These are phyloP conservation scores for Drosophila sordidula DNA, from an alignment of 2,888 invertebrate species.

Conservation along the genomic window DNA sequence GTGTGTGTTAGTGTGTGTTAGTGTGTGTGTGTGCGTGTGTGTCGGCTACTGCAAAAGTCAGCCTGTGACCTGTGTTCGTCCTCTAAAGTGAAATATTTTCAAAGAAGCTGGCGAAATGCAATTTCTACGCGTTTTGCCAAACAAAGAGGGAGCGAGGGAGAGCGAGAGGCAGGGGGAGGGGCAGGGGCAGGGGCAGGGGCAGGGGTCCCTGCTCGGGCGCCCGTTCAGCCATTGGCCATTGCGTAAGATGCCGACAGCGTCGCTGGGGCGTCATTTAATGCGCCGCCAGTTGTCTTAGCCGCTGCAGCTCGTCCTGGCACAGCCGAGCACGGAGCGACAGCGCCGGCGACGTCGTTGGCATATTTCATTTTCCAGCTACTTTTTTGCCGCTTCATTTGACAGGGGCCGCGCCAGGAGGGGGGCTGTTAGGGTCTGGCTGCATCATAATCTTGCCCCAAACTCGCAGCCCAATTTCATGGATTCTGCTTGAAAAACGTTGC, in stretches of 20 bases:
- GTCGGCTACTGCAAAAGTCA: constrained; percentile 71
- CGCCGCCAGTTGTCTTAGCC: constrained; percentile 76
- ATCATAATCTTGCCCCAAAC: constrained; percentile 68
- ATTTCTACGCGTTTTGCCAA: constrained; percentile 69
- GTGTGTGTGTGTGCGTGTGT: constrained; percentile 43
- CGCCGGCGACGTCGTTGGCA: constrained; percentile 75
- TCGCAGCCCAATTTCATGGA: constrained; percentile 47
- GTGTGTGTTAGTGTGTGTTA: constrained; percentile 18
- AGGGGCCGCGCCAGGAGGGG: constrained; percentile 23
- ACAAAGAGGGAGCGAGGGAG: constrained; percentile 36
- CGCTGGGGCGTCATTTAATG: constrained; percentile 84
- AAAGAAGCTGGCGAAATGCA: constrained; percentile 69
- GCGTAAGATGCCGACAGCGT: constrained; percentile 73
- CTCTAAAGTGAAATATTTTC: constrained; percentile 83
- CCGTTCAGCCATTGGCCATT: constrained; percentile 61
- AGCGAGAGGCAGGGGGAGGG: too few species aligned
- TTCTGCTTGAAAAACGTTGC: constrained; percentile 63
- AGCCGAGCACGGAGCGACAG: constrained; percentile 13
- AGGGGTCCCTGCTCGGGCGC: background rate
- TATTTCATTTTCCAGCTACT: constrained; percentile 82
- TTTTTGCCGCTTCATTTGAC: constrained; percentile 84
- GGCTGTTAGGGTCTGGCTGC: constrained; percentile 38
- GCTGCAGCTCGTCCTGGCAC: constrained; percentile 2
- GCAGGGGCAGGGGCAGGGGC: accelerated
- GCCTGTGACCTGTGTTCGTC: constrained; percentile 84